phyloP scores from a whole-genome alignment of 2,113 vertebrate species.

The Coptodon bakossiorum region DNA sequence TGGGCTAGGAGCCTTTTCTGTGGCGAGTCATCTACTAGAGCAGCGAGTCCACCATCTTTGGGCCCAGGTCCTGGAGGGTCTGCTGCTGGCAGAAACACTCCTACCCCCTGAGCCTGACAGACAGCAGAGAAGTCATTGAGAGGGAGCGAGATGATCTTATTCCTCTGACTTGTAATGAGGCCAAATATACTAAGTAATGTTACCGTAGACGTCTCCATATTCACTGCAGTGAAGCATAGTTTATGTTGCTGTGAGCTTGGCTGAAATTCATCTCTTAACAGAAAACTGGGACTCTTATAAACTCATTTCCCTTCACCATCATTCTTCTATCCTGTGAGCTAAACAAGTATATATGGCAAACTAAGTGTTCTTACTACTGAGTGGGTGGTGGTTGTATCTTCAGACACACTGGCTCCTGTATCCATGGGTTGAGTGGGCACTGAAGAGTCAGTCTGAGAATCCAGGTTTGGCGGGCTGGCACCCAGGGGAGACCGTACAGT shows the following conservation, averaged over 20 bases:
- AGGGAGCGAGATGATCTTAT: background rate
- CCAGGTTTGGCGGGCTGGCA: conserved; percentile 81
- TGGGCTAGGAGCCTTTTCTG: conserved; percentile 93
- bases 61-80: conserved; percentile 83
- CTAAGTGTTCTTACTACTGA: conserved; percentile 46
- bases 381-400: conserved; percentile 75
- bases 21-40: conserved; percentile 89
- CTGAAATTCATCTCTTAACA: background rate
- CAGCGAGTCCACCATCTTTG: conserved; percentile 85
- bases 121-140: background rate
- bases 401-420: conserved; percentile 16
- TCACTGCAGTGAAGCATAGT: background rate
- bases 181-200: background rate
- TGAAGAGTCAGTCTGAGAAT: conserved; percentile 77
- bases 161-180: background rate
- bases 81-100: conserved; percentile 75
- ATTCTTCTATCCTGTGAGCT: background rate
- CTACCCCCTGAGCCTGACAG: conserved; percentile 81
- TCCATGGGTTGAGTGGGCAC: conserved; percentile 58
- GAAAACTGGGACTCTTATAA: background rate
- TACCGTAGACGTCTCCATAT: background rate
- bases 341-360: background rate
- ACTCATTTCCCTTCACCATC: background rate
- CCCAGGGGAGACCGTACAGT: conserved; percentile 89
- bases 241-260: background rate